Evolutionary conservation across 2,797 vertebrate genomes (phyloP).

Genomic region (Gymnoscopelus braueri): DNA sequence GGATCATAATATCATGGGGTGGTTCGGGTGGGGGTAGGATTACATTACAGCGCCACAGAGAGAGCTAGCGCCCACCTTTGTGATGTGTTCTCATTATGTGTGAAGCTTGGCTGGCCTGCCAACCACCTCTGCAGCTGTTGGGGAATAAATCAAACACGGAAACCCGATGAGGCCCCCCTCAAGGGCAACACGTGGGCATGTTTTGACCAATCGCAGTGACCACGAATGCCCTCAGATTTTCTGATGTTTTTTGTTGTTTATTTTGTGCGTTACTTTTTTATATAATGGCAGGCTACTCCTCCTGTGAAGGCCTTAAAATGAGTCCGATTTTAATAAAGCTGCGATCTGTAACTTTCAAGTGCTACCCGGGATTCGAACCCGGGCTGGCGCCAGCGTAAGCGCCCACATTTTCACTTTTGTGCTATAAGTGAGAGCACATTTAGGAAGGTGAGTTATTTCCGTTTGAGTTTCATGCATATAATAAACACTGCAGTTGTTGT

Average conservation of each 20-base stretch:
- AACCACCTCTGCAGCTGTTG: constrained; percentile 73
- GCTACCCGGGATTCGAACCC: too few relatives aligned
- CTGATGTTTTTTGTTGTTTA: constrained; percentile 10
- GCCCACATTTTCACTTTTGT: too few relatives aligned
- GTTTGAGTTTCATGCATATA: too few relatives aligned
- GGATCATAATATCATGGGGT: constrained; percentile 51
- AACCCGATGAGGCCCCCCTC: constrained; percentile 59
- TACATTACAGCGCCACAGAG: constrained; percentile 49
- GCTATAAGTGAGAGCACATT: too few relatives aligned
- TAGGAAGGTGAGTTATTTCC: too few relatives aligned
- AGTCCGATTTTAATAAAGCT: too few relatives aligned
- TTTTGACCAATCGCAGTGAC: constrained; percentile 45
- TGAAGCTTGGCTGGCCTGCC: constrained; percentile 45
- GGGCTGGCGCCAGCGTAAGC: too few relatives aligned
- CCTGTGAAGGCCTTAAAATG: too few relatives aligned
- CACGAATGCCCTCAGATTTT: constrained; percentile 23
- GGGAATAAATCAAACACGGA: constrained; percentile 75
- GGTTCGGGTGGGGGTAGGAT: constrained; percentile 25
- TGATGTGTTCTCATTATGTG: constrained; percentile 50
- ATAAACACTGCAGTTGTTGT: too few relatives aligned
- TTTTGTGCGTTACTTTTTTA: constrained; percentile 6
- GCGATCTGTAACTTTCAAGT: too few relatives aligned
- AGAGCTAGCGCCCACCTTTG: constrained; percentile 54
- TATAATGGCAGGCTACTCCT: too few relatives aligned
- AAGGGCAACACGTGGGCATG: constrained; percentile 46